Base-by-base conservation (phyloP, 2,888 invertebrate species). In the Pristionchus entomophagus region DNA sequence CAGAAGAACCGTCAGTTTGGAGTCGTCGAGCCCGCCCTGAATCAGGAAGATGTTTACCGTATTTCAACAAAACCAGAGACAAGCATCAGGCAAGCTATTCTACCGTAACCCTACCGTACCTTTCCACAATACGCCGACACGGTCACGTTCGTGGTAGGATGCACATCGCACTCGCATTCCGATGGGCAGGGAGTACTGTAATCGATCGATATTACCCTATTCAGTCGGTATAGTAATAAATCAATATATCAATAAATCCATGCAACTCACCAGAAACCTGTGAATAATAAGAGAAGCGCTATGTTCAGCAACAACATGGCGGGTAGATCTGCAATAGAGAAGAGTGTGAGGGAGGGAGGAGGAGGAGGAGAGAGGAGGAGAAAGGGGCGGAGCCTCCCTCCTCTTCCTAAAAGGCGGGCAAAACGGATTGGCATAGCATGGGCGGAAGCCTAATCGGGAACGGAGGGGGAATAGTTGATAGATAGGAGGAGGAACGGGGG, bases 81-180 rank as follows among this genome's bases (percentile, higher is more conserved):
- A n/a, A n/a, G n/a, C n/a, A n/a, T n/a, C n/a, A n/a, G n/a, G n/a
- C n/a, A n/a, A n/a, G n/a, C n/a, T 56, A 3, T 0, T 0, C 19
- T 73, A 73, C 41, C 22, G 41, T 73, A 73, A 41, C 22, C 32
- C 45, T 38, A 8, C 49, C 80, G 32, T 35, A 80, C 80, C 80
- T 82, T 82, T 12, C 59, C 82, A 82, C 82, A 82, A 12, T 59
- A 82, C 17, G 82, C 82, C 26, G 59, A 56, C 8, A 82, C 14
- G 2, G 82, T 82, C 41, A 41, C 59, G 35, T 82, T 82, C 8
- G 56, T 62, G 19, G 41, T 82, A 4, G 82, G 82, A 2, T 38
- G 26, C 17, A 56, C 45, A 38, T 82, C 82, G 49, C 82, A 82
- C 56, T 82, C 82, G 32, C 82, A 82, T 22, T 82, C 82, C 38